Conservation (phyloP, 2,797 vertebrate species). For the Peromyscus nudipes region DNA sequence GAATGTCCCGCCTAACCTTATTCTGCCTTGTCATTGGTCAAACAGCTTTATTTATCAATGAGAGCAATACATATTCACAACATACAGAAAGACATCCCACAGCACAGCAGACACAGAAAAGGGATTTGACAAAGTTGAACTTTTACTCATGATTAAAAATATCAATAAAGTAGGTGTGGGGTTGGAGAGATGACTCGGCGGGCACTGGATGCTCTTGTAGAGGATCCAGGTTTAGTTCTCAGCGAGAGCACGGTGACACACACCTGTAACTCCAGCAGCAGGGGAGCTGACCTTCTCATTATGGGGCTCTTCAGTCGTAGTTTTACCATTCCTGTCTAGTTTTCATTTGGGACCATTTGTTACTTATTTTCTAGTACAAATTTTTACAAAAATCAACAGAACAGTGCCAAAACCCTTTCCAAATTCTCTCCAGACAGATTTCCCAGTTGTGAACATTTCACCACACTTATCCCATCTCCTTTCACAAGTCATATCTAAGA, state of each 20-base stretch:
- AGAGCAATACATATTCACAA: no score
- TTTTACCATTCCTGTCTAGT: neutral
- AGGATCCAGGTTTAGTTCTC: neutral
- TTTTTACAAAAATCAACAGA: neutral
- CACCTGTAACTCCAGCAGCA: no score
- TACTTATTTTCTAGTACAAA: conserved; percentile 13
- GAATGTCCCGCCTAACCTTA: no score
- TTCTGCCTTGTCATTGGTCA: no score
- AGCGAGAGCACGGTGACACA: neutral
- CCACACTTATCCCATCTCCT: neutral
- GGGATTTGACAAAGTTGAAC: neutral
- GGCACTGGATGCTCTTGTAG: neutral
- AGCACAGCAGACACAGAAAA: neutral
- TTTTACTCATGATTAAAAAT: neutral
- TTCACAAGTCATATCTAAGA: neutral
- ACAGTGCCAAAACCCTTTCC: neutral
- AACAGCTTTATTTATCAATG: no score
- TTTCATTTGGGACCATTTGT: neutral
- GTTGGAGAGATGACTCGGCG: no score
- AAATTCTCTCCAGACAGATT: neutral
- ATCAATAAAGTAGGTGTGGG: neutral
- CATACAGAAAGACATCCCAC: no score
- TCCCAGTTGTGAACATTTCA: neutral
- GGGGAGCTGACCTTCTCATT: neutral
- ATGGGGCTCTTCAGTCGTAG: neutral